phyloP scores from a whole-genome alignment of 2,113 vertebrate species.

The Isichthys henryi region DNA sequence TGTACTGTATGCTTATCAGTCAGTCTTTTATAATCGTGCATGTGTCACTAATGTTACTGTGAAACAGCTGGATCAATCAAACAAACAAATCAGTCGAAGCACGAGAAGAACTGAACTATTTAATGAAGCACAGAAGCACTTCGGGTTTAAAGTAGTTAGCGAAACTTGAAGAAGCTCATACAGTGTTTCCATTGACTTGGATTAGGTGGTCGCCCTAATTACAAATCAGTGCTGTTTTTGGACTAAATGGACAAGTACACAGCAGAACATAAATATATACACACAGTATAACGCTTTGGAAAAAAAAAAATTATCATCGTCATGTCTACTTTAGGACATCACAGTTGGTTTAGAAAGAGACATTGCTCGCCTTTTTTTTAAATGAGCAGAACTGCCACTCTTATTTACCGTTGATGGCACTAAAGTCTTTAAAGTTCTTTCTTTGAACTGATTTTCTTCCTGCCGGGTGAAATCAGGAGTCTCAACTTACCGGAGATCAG shows the following conservation, averaged over 20 bases:
- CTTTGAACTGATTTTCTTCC: not conserved
- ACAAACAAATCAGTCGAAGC: no score
- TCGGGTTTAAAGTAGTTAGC: no score
- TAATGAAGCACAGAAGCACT: no score
- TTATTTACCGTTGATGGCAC: not conserved
- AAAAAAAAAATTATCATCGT: not conserved
- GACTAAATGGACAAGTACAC: not conserved
- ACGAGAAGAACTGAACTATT: no score
- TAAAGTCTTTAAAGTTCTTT: not conserved
- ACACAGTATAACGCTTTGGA: not conserved
- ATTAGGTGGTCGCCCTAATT: no score
- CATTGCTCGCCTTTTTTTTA: not conserved
- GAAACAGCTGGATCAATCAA: no score
- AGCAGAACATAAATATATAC: not conserved
- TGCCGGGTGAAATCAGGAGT: not conserved
- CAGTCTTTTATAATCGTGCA: no score
- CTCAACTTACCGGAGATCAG: not conserved
- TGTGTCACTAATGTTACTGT: no score
- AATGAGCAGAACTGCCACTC: not conserved
- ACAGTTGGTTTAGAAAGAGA: no score
- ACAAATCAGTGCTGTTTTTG: not conserved
- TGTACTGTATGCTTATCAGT: no score
- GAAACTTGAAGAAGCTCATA: no score
- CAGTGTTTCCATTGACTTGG: no score
- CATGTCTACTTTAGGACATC: not conserved